Percentiles rank a stretch among this genome's conserved stretches.
Evolutionary conservation across 1,140 invertebrate genomes (phyloP).

Genomic region (Vanessa atalanta): DNA sequence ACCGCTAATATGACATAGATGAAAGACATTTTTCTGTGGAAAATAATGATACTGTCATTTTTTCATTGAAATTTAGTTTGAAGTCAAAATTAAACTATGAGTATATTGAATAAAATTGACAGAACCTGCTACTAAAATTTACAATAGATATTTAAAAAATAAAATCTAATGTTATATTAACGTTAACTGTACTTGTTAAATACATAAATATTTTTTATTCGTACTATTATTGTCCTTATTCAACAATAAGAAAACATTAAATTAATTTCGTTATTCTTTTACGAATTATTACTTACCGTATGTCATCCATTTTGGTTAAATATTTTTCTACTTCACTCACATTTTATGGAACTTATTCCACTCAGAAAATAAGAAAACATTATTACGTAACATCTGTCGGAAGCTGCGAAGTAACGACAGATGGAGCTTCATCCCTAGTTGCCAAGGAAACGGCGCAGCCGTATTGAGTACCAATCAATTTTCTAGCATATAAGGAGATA

Average conservation of each 20-base stretch:
- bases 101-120: no score
- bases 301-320: not conserved
- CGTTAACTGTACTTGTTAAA: no score
- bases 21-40: slow-evolving; percentile 23
- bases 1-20: slow-evolving; percentile 22
- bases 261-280: not conserved
- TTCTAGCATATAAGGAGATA: not conserved
- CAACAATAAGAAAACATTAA: no score
- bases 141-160: no score
- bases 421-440: slow-evolving; percentile 63
- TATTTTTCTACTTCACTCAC: not conserved
- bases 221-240: no score
- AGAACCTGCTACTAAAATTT: no score
- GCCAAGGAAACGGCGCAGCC: slow-evolving; percentile 59
- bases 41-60: not conserved
- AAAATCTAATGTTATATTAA: no score
- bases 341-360: slow-evolving; percentile 4
- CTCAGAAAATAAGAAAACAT: slow-evolving; percentile 26
- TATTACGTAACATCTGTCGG: slow-evolving; percentile 53
- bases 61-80: not conserved
- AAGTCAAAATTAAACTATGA: no score
- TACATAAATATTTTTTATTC: no score
- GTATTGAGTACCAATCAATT: slow-evolving; percentile 49
- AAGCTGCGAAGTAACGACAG: slow-evolving; percentile 58
- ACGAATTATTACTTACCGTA: slow-evolving; percentile 3